Percentiles rank a stretch among this genome's conserved stretches.
Evolutionary conservation across 1,140 invertebrate genomes (phyloP).

Genomic region (Caenorhabditis latens): DNA sequence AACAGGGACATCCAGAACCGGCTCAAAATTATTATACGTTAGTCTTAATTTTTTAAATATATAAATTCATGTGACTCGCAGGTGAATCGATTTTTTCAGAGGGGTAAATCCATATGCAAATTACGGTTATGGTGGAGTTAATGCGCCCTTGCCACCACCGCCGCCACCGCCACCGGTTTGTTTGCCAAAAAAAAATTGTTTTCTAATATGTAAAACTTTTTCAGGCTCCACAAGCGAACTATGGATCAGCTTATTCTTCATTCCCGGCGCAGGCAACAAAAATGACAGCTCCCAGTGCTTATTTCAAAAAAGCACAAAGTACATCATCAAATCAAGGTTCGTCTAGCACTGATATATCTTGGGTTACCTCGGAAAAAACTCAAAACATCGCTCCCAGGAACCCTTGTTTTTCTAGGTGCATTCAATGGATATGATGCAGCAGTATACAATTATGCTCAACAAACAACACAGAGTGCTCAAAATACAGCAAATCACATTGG

Average conservation of each 20-base stretch:
- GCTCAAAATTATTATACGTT: conserved; percentile 12
- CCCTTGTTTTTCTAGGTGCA: background rate
- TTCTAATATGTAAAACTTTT: background rate
- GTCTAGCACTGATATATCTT: no score
- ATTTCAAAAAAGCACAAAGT: no score
- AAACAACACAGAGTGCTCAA: background rate
- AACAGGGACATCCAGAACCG: background rate
- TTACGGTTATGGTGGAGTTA: background rate
- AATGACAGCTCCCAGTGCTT: no score
- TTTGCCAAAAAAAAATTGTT: background rate
- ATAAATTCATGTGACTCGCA: background rate
- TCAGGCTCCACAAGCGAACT: background rate
- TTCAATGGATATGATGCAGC: conserved; percentile 39
- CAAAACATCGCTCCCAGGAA: no score
- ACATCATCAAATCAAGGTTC: no score
- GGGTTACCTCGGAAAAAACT: no score
- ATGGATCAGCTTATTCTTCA: background rate
- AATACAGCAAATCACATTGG: no score
- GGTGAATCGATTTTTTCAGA: background rate
- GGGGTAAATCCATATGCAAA: conserved; percentile 26
- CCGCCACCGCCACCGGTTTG: conserved; percentile 10
- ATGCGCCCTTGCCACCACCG: background rate
- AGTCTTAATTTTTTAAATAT: background rate
- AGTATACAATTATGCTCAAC: conserved; percentile 27
- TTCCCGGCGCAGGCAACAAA: background rate